A percentile compares a stretch with the other conserved stretches of the same genome.
These are phyloP conservation scores for Sinopyrophorus schimmeli DNA, from an alignment of 2,888 invertebrate species.

Conservation along the genomic window DNA sequence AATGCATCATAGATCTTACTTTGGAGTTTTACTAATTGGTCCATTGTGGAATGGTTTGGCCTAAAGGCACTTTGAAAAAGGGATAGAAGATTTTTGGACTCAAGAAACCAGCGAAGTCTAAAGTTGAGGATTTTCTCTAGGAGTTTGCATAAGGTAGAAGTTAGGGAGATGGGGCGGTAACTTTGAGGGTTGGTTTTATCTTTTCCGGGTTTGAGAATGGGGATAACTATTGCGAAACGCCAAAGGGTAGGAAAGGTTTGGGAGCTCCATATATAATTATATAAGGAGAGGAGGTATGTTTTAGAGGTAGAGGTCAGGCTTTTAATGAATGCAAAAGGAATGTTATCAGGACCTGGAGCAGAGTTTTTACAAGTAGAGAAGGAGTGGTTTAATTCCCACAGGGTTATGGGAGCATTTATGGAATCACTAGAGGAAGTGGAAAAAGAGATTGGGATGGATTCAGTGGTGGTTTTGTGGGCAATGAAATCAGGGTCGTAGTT, in stretches of 20 bases:
- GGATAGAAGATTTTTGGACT: neutral
- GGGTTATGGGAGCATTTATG: no score
- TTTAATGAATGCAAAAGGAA: neutral
- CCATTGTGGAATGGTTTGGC: neutral
- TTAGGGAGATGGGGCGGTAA: conserved; percentile 2
- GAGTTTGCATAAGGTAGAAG: neutral
- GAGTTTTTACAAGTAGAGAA: neutral
- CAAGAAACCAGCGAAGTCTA: neutral
- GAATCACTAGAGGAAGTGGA: no score
- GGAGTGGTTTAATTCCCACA: no score
- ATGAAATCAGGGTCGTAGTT: no score
- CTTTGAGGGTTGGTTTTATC: neutral
- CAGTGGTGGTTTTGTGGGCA: no score
- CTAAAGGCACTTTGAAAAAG: neutral
- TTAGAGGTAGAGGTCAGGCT: neutral
- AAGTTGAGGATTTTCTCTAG: neutral
- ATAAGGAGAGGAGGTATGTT: neutral
- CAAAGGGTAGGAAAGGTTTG: neutral
- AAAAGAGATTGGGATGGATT: no score
- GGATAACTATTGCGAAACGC: neutral
- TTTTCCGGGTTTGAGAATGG: neutral
- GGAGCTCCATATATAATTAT: neutral
- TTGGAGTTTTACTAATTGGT: neutral
- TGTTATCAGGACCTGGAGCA: neutral
- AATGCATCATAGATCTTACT: neutral